phyloP scores from a whole-genome alignment of 2,888 invertebrate genomes.

The Drosophila subquinaria region DNA sequence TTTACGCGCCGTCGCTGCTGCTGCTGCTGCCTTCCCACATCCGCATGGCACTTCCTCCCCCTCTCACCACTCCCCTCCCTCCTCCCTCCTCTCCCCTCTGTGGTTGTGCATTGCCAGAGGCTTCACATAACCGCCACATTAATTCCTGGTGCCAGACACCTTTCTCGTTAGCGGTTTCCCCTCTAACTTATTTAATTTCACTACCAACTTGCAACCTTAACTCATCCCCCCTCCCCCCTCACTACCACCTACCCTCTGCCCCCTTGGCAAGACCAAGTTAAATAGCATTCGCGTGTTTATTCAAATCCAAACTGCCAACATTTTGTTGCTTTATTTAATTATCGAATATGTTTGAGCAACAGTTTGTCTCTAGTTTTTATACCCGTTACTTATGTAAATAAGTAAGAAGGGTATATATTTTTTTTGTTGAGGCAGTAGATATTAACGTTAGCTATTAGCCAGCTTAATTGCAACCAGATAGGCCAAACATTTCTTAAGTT shows the following conservation, averaged over 20 bases:
- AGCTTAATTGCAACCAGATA: too few species aligned
- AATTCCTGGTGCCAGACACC: constrained; percentile 82
- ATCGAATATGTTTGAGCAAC: constrained; percentile 69
- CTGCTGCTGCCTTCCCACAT: constrained; percentile 21
- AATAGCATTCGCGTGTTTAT: constrained; percentile 57
- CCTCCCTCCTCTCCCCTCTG: neutral
- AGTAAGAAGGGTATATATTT: too few species aligned
- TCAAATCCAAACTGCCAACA: constrained; percentile 59
- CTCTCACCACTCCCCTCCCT: neutral
- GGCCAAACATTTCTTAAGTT: too few species aligned
- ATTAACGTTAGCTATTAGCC: too few species aligned
- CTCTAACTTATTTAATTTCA: constrained; percentile 78
- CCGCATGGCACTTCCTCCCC: constrained; percentile 7
- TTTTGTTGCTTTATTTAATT: constrained; percentile 72
- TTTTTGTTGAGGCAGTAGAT: too few species aligned
- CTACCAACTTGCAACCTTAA: constrained; percentile 19
- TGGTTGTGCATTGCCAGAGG: constrained; percentile 29
- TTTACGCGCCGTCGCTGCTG: constrained; percentile 73
- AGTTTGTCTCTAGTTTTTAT: constrained; percentile 47
- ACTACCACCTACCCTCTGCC: neutral
- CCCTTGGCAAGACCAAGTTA: constrained; percentile 25
- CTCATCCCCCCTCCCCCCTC: neutral
- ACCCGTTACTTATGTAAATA: too few species aligned
- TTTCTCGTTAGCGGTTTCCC: constrained; percentile 79
- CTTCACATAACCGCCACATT: constrained; percentile 72